phyloP scores from a whole-genome alignment of 2,113 vertebrate genomes.

The Cygnus atratus region DNA sequence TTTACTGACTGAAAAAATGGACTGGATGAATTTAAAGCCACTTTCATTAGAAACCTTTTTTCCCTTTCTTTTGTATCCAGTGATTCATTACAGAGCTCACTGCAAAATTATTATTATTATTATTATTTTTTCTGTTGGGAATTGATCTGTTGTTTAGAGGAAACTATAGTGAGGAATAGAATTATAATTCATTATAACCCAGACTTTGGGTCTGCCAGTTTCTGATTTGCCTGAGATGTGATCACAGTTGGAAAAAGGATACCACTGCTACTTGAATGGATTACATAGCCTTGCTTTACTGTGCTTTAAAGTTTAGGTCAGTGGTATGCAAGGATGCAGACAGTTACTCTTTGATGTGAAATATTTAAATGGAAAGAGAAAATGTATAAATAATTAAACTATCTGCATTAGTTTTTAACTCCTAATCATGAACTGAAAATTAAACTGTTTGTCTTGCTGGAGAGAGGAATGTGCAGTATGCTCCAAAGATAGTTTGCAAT shows the following conservation, averaged over 20 bases:
- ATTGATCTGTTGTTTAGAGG: not conserved
- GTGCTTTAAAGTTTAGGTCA: not conserved
- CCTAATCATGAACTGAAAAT: not conserved
- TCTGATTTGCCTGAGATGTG: not conserved
- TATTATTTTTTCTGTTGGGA: not conserved
- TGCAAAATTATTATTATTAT: not conserved
- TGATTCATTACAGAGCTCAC: not conserved
- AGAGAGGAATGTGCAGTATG: not conserved
- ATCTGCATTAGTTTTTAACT: not conserved
- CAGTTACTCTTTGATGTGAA: not conserved
- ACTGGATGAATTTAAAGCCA: not conserved
- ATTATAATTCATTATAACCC: not conserved
- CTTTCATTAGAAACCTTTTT: not conserved
- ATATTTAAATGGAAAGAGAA: not conserved
- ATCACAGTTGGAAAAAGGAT: not conserved
- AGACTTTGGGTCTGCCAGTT: not conserved
- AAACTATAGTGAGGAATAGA: not conserved
- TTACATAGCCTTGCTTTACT: not conserved
- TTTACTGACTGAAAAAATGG: not conserved
- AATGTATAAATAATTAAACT: conserved; percentile 18
- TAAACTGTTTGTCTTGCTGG: not conserved
- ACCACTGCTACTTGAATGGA: not conserved
- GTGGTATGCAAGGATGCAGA: not conserved
- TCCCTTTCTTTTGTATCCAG: not conserved
- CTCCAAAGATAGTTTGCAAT: not conserved